Conservation (phyloP, 2,113 vertebrate species). For the Prochilodus magdalenae region DNA sequence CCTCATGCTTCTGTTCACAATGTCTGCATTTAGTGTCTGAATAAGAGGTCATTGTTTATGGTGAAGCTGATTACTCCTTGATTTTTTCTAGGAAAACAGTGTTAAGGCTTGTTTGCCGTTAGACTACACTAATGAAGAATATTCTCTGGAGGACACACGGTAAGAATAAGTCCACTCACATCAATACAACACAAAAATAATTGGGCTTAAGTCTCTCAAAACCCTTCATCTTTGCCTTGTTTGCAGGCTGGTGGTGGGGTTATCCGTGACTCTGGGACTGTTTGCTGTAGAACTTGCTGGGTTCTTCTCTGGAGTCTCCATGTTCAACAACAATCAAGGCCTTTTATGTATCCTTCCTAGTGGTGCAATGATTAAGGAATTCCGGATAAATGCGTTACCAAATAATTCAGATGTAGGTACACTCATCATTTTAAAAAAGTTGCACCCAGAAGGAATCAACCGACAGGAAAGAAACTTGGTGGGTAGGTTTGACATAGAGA, state of each 20-base stretch:
- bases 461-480: no score
- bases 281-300: conserved; percentile 86
- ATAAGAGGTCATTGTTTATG: neutral
- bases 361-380: neutral
- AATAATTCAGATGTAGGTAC: no score
- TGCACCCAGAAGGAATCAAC: no score
- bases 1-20: neutral
- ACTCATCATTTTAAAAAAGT: no score
- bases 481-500: no score
- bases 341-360: conserved; percentile 89
- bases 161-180: conserved; percentile 56
- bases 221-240: neutral
- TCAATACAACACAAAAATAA: neutral
- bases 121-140: conserved; percentile 80
- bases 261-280: conserved; percentile 84
- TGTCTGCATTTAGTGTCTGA: no score
- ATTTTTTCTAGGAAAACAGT: conserved; percentile 81
- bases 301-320: conserved; percentile 88
- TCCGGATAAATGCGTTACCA: no score
- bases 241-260: conserved; percentile 81
- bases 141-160: conserved; percentile 78
- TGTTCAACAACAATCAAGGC: conserved; percentile 87
- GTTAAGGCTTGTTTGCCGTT: conserved; percentile 84
- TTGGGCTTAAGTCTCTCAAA: neutral
- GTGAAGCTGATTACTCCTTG: neutral